phyloP scores from a whole-genome alignment of 1,140 invertebrate species.

The Macrocentrus cingulum region DNA sequence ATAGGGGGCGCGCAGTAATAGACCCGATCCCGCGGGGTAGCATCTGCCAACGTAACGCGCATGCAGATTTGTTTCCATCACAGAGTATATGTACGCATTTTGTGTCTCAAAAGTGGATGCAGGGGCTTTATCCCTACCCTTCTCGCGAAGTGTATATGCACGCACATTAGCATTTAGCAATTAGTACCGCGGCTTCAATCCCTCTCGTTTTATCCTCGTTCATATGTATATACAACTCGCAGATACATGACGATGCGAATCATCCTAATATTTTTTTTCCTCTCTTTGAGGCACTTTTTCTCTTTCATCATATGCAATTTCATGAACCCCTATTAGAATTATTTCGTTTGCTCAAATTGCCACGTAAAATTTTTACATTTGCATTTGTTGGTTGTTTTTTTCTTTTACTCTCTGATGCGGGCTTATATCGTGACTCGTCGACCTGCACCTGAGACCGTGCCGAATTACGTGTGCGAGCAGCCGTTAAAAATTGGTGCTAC shows the following conservation, averaged over 20 bases:
- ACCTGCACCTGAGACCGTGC: no score
- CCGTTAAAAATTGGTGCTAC: no score
- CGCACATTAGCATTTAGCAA: constrained; percentile 41
- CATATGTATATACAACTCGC: constrained; percentile 19
- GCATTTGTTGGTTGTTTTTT: no score
- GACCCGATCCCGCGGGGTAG: constrained; percentile 4
- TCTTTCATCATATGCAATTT: no score
- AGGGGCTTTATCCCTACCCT: background rate
- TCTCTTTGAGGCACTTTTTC: background rate
- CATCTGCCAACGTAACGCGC: background rate
- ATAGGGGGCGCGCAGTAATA: constrained; percentile 2
- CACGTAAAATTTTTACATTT: no score
- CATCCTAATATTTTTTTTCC: background rate
- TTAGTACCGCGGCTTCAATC: constrained; percentile 31
- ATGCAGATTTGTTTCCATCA: background rate
- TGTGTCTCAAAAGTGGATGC: constrained; percentile 10
- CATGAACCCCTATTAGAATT: no score
- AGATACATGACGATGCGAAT: background rate
- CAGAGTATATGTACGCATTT: background rate
- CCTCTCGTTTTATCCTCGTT: constrained; percentile 18
- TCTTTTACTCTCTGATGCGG: no score
- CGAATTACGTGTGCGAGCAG: no score
- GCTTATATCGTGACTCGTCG: no score
- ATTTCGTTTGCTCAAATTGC: no score
- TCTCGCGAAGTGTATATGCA: constrained; percentile 23